Evolutionary conservation across 2,888 invertebrate genomes (phyloP), one percentile per base, ranked within the genome.

Genomic region (Hirudinaria manillensis): DNA sequence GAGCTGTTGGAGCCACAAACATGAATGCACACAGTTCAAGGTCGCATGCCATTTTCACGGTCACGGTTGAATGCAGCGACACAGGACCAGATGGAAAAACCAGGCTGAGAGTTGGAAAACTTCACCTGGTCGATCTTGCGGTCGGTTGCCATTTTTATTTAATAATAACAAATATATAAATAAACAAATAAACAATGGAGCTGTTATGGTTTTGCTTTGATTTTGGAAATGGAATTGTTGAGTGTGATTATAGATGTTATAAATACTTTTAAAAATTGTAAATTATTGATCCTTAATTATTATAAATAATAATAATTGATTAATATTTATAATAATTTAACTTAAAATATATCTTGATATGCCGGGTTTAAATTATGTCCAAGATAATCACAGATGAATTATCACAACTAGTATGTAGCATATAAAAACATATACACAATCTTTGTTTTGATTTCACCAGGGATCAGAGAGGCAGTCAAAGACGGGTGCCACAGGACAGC

Each of bases 31-130:
- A 93, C 83, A 96, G 96, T 81, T 97, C 96, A 0, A 88, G 98
- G 72, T 97, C 96, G 0, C 99, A 99, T 87, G 97, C 98, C 13
- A 97, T 99, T 81, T 99, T 99, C 87, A 94, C 95, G 21, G 94
- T 99, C 70, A 96, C 95, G 0, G 92, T 99, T 67, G 99, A 99
- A 87, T 93, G 94, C 78, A 94, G 94, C 86, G 92, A 93, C 84
- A 88, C 90, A 75, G 91, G 84, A 7, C 90, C 88, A 2, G 93
- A 92, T 82, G 92, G 92, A 1, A 90, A 91, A 82, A 92, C 93
- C 81, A 92, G 93, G 82, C 92, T 97, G 53, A 90, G 93, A 83
- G 93, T 94, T 89, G 99, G 99, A 74, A 97, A 98, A 87, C 88
- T 99, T 75, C 96, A 99, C 87, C 89, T 99, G 72, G 98, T 99